Base-by-base conservation (phyloP, 2,888 invertebrate genomes). In the Ectemnius continuus region DNA sequence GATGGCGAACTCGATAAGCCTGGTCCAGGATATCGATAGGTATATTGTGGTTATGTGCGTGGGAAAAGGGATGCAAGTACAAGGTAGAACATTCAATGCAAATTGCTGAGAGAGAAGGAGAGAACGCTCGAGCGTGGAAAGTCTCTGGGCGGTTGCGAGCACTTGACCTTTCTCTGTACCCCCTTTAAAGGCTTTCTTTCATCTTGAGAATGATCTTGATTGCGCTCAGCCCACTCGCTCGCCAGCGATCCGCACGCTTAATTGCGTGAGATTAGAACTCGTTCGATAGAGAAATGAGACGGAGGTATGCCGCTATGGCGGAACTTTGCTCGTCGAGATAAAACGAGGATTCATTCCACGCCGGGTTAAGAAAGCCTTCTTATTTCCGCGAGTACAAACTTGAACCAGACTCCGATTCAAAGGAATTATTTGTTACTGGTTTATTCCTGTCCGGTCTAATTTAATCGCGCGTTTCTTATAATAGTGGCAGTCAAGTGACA, bases 151-250 rank as follows among this genome's bases (percentile, higher is more conserved):
- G 69, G 62, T 64, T 48, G 52, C 16, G 52, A 69, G 63, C 61
- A 72, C 77, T 77, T 77, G 75, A 77, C 72, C 70, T 75, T 75
- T 67, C 75, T 71, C 63, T 16, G 58, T 36, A 58, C 61, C 18
- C 14, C 59, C 48, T 61, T 67, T 52, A 67, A 69, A 36, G 52
- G 23, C 23, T 23, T 23, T 23, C 72, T 72, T 75, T 69, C 77
- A 70, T 77, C 70, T 77, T 46, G 63, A 63, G 67, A 77, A 76
- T 68, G 68, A 75, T 76, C 76, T 75, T 71, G 69, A 77, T 75
- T 75, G 62, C 58, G 61, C 58, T 67, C 64, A 47, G 56, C 61
- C 66, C 67, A 57, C 71, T 61, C 46, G 45, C 36, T 18, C 20
- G 14, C 2, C 13, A 56, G 48, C 14, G 16, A 8, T 16, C 11